A percentile compares a stretch with the other conserved stretches of the same genome.
Conservation (phyloP, 1,140 invertebrate species). For the Augochlora pura region DNA sequence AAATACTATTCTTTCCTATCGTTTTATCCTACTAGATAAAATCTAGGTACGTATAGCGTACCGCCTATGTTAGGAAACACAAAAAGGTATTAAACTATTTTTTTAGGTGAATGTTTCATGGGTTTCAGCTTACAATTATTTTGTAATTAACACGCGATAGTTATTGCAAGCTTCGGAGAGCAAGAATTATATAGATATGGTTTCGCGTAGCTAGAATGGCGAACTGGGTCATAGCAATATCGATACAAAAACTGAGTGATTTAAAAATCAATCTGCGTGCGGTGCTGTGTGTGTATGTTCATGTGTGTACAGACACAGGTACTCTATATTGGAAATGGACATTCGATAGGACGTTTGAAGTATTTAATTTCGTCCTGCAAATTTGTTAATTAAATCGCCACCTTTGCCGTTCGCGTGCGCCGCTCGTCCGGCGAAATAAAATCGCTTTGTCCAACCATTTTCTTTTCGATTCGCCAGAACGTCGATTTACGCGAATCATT, state of each 20-base stretch:
- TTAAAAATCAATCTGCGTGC: background rate
- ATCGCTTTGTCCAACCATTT: background rate
- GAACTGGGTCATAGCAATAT: slow-evolving; percentile 2
- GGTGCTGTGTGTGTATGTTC: no score
- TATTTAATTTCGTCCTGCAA: background rate
- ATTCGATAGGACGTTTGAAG: background rate
- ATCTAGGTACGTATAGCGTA: no score
- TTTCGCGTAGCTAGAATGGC: background rate
- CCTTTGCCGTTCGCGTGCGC: background rate
- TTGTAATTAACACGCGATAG: no score
- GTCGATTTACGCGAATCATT: no score
- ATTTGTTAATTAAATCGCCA: slow-evolving; percentile 1
- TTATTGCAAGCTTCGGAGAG: no score
- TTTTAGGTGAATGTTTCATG: no score
- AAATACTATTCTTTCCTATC: no score
- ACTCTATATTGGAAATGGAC: background rate
- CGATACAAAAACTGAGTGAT: background rate
- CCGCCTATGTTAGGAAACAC: no score
- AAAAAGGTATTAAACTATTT: no score
- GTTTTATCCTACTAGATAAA: no score
- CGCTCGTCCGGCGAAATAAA: background rate
- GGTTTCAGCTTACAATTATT: no score
- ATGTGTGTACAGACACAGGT: background rate
- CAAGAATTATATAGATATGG: no score
- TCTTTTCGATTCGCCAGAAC: background rate